A percentile compares a stretch with the other conserved stretches of the same genome.
phyloP scores from a whole-genome alignment of 2,797 vertebrate species.

The Rhadinocentrus ornatus region DNA sequence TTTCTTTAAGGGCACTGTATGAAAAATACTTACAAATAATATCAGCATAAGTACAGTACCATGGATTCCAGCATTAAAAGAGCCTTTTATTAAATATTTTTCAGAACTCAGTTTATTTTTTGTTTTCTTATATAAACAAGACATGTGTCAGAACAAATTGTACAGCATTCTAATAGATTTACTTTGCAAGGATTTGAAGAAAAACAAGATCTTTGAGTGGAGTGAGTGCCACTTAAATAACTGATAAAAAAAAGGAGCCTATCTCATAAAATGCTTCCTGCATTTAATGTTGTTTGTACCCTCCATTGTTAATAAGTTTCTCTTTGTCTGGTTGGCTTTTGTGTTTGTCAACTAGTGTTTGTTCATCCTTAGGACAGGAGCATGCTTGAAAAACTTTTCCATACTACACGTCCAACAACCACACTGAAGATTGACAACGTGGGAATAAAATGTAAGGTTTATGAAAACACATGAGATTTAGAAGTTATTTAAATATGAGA shows the following conservation, averaged over 20 bases:
- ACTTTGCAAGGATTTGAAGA: background rate
- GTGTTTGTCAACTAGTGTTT: background rate
- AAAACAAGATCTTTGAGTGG: constrained; percentile 9
- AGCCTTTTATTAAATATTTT: background rate
- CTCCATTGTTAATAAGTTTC: background rate
- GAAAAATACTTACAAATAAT: constrained; percentile 1
- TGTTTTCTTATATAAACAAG: background rate
- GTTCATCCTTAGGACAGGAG: background rate
- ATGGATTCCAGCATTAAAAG: too few species aligned
- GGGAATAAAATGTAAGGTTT: background rate
- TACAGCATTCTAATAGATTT: background rate
- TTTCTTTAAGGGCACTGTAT: constrained; percentile 19
- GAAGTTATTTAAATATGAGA: background rate
- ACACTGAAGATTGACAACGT: background rate
- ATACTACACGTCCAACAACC: background rate
- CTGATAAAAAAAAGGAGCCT: background rate
- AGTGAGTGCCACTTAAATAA: too few species aligned
- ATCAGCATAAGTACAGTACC: background rate
- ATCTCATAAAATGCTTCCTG: constrained; percentile 2
- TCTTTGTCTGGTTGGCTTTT: background rate
- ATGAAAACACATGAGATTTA: background rate
- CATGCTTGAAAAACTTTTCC: background rate
- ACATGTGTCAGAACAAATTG: background rate
- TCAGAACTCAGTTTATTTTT: background rate
- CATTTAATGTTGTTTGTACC: background rate